These are phyloP conservation scores for Gallinago jamesoni DNA, from an alignment of 2,113 vertebrate species.

Conservation along the genomic window DNA sequence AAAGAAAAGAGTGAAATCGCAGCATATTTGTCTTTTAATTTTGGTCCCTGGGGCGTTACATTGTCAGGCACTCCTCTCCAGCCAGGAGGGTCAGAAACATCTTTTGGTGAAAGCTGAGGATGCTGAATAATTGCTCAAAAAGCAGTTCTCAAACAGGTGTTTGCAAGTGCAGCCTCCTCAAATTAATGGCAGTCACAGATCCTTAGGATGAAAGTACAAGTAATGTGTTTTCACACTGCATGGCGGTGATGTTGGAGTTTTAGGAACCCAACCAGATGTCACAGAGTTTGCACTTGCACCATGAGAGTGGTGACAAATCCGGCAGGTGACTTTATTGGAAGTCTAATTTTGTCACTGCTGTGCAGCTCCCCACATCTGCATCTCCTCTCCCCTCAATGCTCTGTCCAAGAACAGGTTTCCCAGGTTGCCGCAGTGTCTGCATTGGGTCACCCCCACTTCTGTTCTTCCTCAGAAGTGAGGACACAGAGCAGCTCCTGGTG, in stretches of 20 bases:
- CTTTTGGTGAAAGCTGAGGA: not conserved
- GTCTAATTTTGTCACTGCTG: not conserved
- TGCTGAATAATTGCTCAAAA: not conserved
- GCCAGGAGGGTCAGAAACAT: not conserved
- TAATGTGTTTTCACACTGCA: not conserved
- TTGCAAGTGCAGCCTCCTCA: not conserved
- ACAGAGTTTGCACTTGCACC: not conserved
- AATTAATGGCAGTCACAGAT: not conserved
- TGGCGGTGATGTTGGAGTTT: not conserved
- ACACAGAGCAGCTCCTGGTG: not conserved
- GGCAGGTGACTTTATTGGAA: not conserved
- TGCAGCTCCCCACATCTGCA: not conserved
- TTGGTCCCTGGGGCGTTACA: not conserved
- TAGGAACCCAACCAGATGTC: not conserved
- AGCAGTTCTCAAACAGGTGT: not conserved
- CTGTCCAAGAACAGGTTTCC: not conserved
- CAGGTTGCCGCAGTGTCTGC: not conserved
- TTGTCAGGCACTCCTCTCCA: not conserved
- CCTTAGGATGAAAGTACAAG: fast-evolving
- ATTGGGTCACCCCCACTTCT: not conserved
- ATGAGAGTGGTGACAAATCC: not conserved
- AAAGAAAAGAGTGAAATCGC: not conserved
- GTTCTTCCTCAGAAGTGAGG: not conserved
- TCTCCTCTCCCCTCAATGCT: not conserved
- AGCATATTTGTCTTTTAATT: not conserved